Evolutionary conservation across 2,797 vertebrate species (phyloP).

Genomic region (Neostethus bicornis): DNA sequence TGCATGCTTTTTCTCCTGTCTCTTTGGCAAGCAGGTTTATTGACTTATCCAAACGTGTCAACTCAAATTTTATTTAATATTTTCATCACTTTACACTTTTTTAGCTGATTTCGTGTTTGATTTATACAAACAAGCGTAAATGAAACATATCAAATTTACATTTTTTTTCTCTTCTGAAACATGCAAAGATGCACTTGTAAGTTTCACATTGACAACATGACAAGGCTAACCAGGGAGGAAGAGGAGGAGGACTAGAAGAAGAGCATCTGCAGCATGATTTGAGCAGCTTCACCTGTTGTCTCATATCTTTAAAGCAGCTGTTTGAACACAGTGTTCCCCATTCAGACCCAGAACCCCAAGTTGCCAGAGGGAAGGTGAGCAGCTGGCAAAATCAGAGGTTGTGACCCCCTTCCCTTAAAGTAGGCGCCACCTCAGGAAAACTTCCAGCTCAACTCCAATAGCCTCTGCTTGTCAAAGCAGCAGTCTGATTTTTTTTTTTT

Average conservation of each 20-base stretch:
- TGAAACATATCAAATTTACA: conserved; percentile 46
- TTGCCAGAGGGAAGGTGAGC: conserved; percentile 74
- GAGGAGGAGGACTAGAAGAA: conserved; percentile 32
- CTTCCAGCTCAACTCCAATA: conserved; percentile 48
- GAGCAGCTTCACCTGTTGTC: conserved; percentile 79
- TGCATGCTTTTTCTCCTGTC: conserved; percentile 30
- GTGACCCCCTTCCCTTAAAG: conserved; percentile 48
- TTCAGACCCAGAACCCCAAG: conserved; percentile 51
- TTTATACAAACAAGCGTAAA: conserved; percentile 2
- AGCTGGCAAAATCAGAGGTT: conserved; percentile 69
- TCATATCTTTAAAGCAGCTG: conserved; percentile 70
- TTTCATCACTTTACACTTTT: background rate
- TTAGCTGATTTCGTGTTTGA: conserved; percentile 6
- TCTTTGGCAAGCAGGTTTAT: conserved; percentile 2
- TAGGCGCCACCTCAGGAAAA: conserved; percentile 61
- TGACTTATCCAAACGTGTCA: conserved; percentile 10
- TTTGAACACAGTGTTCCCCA: conserved; percentile 59
- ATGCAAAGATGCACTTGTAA: conserved; percentile 54
- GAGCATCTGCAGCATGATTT: conserved; percentile 64
- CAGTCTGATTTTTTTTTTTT: conserved; percentile 44
- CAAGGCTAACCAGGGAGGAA: conserved; percentile 22
- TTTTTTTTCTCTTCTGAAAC: conserved; percentile 10
- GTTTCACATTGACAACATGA: conserved; percentile 43
- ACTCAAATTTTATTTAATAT: conserved; percentile 8
- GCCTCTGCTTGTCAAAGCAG: conserved; percentile 39